Evolutionary conservation across 2,113 vertebrate genomes (phyloP), one percentile per base, ranked within the genome.

Genomic region (Malurus elegans): DNA sequence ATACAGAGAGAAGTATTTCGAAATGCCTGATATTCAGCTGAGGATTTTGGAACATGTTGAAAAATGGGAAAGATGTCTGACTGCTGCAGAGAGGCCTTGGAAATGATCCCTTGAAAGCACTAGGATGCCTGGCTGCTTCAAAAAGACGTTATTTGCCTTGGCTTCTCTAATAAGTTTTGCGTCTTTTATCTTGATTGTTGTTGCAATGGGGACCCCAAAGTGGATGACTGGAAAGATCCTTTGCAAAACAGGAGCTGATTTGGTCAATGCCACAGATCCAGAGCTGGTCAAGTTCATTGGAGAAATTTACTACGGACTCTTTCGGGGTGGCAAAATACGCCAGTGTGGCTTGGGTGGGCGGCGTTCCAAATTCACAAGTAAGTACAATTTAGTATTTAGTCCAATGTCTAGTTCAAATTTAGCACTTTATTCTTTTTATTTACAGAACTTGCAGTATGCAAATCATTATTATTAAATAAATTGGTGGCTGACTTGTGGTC

Each of bases 201-300:
- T 98, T 31, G 99, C 99, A 26, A 98, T 99, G 96, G 98, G 98
- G 14, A 98, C 97, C 38, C 99, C 99, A 69, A 98, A 97, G 83
- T 99, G 99, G 99, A 97, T 99, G 90, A 98, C 97, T 10, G 99
- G 98, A 13, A 98, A 97, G 90, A 99, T 99, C 90, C 98, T 99
- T 44, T 99, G 99, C 93, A 99, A 99, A 97, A 99, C 99, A 3
- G 99, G 99, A 58, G 99, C 97, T 28, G 99, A 99, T 48, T 96
- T 99, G 72, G 99, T 99, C 73, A 99, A 99, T 23, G 99, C 99
- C 60, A 99, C 99, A 0, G 97, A 98, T 26, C 98, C 98, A 11
- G 99, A 99, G 96, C 92, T 99, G 82, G 97, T 98, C 36, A 98
- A 99, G 83, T 99, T 99, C 97, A 98, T 98, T 7, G 99, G 99